Evolutionary conservation across 2,888 invertebrate genomes (phyloP), one percentile per base, ranked within the genome.

Genomic region (Hylaea fasciaria): DNA sequence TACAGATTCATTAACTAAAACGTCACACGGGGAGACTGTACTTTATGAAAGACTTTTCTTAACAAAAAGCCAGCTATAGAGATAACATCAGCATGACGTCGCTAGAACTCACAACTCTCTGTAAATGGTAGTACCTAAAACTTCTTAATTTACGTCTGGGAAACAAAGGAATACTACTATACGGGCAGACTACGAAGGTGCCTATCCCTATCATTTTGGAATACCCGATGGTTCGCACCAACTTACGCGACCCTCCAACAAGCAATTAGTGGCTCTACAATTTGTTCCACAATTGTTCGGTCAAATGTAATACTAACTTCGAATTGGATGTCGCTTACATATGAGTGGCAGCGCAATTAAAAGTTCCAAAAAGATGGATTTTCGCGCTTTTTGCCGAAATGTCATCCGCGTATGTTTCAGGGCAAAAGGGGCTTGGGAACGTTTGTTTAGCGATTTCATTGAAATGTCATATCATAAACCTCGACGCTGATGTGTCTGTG

Each of bases 311-410:
- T 47, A 45, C 39, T 32, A 64, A 59, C 50, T 57, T 64, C 16
- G 43, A 43, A 54, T 60, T 53, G 57, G 46, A 46, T 59, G 43
- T 55, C 54, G 48, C 47, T 49, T 46, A 43, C 56, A 40, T 47
- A 48, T 46, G 53, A 48, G 35, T 48, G 55, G 45, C 46, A 55
- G 62, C 12, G 14, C 53, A 59, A 47, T 58, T 55, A 22, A 54
- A 61, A 58, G 46, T 51, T 46, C 29, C 37, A 37, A 37, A 51
- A 57, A 52, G n/a, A 11, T 40, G 11, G 45, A 37, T 40, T 32
- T 41, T 55, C 12, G 29, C 28, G 17, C 41, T 40, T 16, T n/a
- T 47, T 35, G 37, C 29, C 12, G 11, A 39, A n/a, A 41, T 29
- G 43, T n/a, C 32, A 10, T 49, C 22, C 39, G 8, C 8, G n/a